These are phyloP conservation scores for Acyrthosiphon pisum DNA, from an alignment of 1,140 invertebrate genomes.

Conservation along the genomic window DNA sequence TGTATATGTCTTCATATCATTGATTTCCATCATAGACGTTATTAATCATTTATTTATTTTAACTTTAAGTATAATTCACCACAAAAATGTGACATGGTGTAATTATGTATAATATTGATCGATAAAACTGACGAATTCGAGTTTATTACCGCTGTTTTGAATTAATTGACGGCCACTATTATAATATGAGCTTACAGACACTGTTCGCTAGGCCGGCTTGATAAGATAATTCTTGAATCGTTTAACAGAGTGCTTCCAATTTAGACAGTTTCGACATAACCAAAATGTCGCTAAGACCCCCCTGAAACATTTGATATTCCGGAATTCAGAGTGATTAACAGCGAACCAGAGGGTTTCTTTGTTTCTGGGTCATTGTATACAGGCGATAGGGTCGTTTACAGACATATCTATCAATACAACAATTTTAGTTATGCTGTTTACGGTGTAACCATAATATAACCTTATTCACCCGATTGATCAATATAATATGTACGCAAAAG, in stretches of 20 bases:
- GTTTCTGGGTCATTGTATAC: background rate
- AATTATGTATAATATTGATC: background rate
- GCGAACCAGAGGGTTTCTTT: background rate
- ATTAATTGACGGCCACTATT: background rate
- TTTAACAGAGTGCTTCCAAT: background rate
- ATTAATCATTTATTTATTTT: background rate
- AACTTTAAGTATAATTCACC: background rate
- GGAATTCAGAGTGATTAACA: background rate
- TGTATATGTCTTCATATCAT: background rate
- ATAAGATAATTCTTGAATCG: constrained; percentile 17
- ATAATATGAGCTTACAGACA: background rate
- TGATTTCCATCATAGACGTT: background rate
- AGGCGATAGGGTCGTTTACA: background rate
- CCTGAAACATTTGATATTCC: background rate
- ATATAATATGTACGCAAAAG: background rate
- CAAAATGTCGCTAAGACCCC: background rate
- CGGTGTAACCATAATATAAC: background rate
- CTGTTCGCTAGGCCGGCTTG: background rate
- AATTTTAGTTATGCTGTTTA: constrained; percentile 26
- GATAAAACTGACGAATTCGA: background rate
- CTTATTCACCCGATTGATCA: background rate
- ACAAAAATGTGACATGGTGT: background rate
- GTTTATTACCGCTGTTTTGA: background rate
- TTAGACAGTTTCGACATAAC: background rate
- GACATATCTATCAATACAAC: background rate